These are phyloP conservation scores for Brachionus asplanchnoidis DNA, from an alignment of 1,140 invertebrate genomes.

Conservation along the genomic window DNA sequence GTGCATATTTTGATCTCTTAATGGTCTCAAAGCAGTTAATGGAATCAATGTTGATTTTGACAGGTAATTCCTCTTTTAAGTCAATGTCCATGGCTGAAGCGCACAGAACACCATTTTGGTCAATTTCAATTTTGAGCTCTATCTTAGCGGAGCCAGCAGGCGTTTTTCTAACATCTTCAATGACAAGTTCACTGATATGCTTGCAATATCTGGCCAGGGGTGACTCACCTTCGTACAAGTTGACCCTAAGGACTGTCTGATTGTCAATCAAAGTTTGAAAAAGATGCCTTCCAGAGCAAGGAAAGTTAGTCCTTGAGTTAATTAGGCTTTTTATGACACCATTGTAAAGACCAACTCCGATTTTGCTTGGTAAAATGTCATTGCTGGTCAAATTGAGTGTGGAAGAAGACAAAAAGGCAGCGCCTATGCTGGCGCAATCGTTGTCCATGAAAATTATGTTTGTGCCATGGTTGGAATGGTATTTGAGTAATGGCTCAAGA, in stretches of 20 bases:
- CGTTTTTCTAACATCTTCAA: not conserved
- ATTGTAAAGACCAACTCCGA: constrained; percentile 24
- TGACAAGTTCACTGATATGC: constrained; percentile 10
- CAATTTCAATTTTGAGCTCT: not conserved
- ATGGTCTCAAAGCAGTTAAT: not conserved
- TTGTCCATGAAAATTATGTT: constrained; percentile 27
- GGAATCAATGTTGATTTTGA: not conserved
- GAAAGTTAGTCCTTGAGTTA: not conserved
- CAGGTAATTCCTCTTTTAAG: not conserved
- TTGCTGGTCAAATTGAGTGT: not conserved
- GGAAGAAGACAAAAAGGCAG: not conserved
- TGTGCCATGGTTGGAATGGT: not conserved
- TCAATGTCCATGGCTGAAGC: not conserved
- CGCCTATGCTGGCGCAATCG: constrained; percentile 7
- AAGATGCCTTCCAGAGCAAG: constrained; percentile 1
- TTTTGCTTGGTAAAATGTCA: not conserved
- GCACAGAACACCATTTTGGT: constrained; percentile 6
- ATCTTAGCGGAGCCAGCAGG: not conserved
- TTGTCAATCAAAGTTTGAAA: constrained; percentile 7
- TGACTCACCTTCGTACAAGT: constrained; percentile 24
- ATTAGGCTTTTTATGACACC: not conserved
- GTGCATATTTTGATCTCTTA: not conserved
- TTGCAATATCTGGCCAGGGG: constrained; percentile 1
- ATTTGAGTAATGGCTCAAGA: not conserved
- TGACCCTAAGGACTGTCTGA: not conserved